Percentiles rank a stretch among this genome's conserved stretches.
Evolutionary conservation across 2,113 vertebrate species (phyloP).

Genomic region (Mormyrus lacerda): DNA sequence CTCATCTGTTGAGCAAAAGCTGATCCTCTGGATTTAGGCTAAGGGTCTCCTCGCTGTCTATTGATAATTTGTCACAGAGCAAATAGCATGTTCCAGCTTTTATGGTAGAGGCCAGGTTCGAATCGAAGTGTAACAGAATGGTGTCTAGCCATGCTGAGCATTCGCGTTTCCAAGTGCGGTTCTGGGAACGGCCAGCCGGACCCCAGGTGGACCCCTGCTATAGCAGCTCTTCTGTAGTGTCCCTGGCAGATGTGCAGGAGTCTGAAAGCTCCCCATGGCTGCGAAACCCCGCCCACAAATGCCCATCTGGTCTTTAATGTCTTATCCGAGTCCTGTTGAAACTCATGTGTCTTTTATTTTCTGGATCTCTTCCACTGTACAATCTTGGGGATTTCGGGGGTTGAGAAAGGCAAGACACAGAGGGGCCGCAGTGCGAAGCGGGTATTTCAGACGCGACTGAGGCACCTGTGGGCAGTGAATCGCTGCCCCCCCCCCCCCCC

Average conservation of each 20-base stretch:
- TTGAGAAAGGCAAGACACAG: not conserved
- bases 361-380: not conserved
- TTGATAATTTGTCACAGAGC: conserved; percentile 22
- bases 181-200: not conserved
- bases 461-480: not conserved
- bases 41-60: conserved; percentile 32
- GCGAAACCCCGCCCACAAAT: not conserved
- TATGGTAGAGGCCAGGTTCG: not conserved
- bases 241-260: not conserved
- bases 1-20: conserved; percentile 31
- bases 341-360: not conserved
- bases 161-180: not conserved
- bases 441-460: not conserved
- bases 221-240: not conserved
- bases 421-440: not conserved
- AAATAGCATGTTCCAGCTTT: not conserved
- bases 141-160: not conserved
- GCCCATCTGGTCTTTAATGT: not conserved
- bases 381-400: not conserved
- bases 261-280: not conserved
- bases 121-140: not conserved
- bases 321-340: not conserved
- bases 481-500: not conserved
- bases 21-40: conserved; percentile 15
- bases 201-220: not conserved